phyloP scores from a whole-genome alignment of 2,113 vertebrate genomes.

The Echinops telfairi region DNA sequence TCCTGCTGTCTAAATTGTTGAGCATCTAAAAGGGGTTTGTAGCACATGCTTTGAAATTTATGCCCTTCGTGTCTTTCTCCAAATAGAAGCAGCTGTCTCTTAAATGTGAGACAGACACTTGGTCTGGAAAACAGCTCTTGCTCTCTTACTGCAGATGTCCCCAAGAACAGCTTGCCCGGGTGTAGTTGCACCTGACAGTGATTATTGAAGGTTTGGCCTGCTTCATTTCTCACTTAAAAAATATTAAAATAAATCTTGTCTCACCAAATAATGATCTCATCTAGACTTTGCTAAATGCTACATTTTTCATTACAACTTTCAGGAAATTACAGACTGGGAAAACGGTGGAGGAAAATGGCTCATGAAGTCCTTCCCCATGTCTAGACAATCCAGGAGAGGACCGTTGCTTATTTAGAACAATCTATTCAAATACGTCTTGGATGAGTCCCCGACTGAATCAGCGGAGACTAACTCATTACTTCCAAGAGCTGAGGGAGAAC shows the following conservation, averaged over 20 bases:
- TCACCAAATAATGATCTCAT: conserved; percentile 57
- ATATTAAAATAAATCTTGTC: conserved; percentile 20
- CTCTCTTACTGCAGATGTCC: conserved; percentile 47
- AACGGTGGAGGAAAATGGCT: background rate
- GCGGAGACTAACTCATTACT: background rate
- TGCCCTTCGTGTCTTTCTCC: conserved; percentile 49
- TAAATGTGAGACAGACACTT: conserved; percentile 63
- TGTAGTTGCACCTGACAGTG: conserved; percentile 52
- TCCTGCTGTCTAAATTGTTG: background rate
- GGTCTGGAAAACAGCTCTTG: background rate
- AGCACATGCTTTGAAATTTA: conserved; percentile 41
- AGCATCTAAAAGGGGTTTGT: conserved; percentile 14
- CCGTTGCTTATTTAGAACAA: background rate
- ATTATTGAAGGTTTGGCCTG: conserved; percentile 45
- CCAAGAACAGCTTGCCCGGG: conserved; percentile 7
- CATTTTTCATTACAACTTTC: conserved; percentile 4
- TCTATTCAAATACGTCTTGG: background rate
- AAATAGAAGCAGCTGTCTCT: conserved; percentile 68
- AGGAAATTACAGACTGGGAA: background rate
- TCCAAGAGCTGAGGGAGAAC: background rate
- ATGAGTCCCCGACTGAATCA: conserved; percentile 18
- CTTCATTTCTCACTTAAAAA: conserved; percentile 34
- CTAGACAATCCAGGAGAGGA: background rate
- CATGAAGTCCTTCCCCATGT: background rate
- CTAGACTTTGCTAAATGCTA: conserved; percentile 33